Evolutionary conservation across 1,140 invertebrate genomes (phyloP), one percentile per base, ranked within the genome.

Genomic region (Drosophila arawakana): DNA sequence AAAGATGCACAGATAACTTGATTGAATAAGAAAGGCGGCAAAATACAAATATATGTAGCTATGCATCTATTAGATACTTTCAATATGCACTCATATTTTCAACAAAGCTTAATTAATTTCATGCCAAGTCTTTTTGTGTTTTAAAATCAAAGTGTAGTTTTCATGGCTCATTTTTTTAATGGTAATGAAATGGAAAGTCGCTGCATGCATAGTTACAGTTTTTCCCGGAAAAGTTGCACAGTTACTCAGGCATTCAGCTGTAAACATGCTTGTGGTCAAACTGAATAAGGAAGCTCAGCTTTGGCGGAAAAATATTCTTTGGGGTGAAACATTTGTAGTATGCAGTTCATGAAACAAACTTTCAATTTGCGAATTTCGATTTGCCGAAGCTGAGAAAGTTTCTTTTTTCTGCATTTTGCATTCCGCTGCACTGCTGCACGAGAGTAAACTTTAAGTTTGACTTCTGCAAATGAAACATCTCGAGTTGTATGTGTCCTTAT

Each of bases 1-100:
- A 73, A 61, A 73, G 71, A 73, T 73, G 71, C 34, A 41, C 65
- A 69, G 71, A 73, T 73, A 73, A 73, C 57, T 57, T 55, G 39
- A 62, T 73, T 69, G 61, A n/a, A 50, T 63, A 55, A 34, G 49
- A 71, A 54, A 63, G 30, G 37, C 59, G 9, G 8, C 30, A 57
- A 47, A 54, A 52, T 4, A 52, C 21, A 73, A 59, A 35, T 15
- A 15, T 15, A 15, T 15, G 15, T 15, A 15, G 18, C 18, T 61
- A 21, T 41, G 13, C 15, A 68, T 68, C 54, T 35, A 34, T 39
- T 3, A 30, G 41, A 43, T 30, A 49, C 37, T 30, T 35, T 9
- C 43, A n/a, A 44, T 46, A 34, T 52, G 25, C 21, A 68, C 10
- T 7, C 35, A 4, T 30, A 44, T 13, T 49, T 41, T 41, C 8